These are phyloP conservation scores for Hippocampus mohnikei DNA, from an alignment of 2,113 vertebrate genomes.

Conservation along the genomic window DNA sequence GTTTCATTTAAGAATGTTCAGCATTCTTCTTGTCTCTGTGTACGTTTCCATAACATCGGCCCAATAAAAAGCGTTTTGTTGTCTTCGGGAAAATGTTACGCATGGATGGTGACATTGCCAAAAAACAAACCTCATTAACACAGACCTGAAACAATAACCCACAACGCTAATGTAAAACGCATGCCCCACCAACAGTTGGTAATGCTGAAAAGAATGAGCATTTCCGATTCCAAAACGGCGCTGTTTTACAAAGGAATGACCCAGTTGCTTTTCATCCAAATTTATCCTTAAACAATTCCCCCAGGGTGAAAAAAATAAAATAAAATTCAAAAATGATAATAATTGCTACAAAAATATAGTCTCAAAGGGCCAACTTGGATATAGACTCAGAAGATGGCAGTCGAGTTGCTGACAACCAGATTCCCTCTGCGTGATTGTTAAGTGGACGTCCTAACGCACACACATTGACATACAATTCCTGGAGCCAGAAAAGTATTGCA, in stretches of 20 bases:
- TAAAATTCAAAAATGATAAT: not conserved
- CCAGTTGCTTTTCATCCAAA: not conserved
- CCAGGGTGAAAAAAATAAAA: not conserved
- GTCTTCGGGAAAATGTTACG: not conserved
- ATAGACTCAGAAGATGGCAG: not conserved
- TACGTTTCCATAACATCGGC: not conserved
- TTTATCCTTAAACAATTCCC: not conserved
- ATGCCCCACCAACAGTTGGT: not conserved
- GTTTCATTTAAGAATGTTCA: not conserved
- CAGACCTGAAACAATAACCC: not conserved
- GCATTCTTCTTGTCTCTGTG: not conserved
- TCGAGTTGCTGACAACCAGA: constrained; percentile 3
- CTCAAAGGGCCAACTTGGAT: not conserved
- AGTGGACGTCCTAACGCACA: not conserved
- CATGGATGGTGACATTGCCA: not conserved
- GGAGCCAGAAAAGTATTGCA: constrained; percentile 9
- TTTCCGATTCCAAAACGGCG: not conserved
- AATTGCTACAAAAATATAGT: not conserved
- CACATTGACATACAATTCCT: not conserved
- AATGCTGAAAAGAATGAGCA: not conserved
- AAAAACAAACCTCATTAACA: not conserved
- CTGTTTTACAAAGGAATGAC: not conserved
- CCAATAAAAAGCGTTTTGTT: not conserved
- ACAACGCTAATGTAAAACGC: not conserved
- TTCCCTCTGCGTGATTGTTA: not conserved